Percentiles rank a stretch among this genome's conserved stretches.
Conservation (phyloP, 2,113 vertebrate species). For the Motacilla alba region DNA sequence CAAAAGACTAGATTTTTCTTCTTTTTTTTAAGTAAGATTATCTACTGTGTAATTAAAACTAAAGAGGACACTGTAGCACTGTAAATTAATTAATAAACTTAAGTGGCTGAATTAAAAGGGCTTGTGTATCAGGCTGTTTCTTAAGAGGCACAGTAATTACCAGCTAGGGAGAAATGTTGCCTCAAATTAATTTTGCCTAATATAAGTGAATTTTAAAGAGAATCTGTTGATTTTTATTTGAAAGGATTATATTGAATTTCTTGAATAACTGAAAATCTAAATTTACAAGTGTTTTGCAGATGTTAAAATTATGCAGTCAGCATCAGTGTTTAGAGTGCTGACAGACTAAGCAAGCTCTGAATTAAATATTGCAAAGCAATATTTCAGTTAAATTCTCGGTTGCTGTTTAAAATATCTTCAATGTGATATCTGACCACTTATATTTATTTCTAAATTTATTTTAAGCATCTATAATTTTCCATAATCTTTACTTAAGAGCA, state of each 20-base stretch:
- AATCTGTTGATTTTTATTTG: not conserved
- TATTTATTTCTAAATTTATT: not conserved
- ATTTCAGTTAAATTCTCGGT: not conserved
- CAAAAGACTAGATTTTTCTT: not conserved
- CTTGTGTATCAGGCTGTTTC: not conserved
- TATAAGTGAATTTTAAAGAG: not conserved
- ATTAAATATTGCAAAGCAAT: conserved; percentile 19
- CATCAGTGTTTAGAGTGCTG: not conserved
- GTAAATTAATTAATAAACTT: conserved; percentile 28
- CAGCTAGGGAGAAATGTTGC: not conserved
- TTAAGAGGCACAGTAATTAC: not conserved
- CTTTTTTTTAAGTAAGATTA: not conserved
- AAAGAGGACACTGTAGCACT: not conserved
- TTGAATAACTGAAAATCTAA: not conserved
- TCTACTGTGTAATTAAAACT: not conserved
- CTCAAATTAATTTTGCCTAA: conserved; percentile 17
- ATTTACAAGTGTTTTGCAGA: not conserved
- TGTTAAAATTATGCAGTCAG: not conserved
- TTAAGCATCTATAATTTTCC: not conserved
- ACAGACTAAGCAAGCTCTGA: not conserved
- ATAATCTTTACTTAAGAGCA: not conserved
- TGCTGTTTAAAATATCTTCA: not conserved
- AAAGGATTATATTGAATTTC: not conserved
- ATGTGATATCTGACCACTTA: not conserved
- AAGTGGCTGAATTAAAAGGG: conserved; percentile 13